A percentile compares a stretch with the other conserved stretches of the same genome.
Evolutionary conservation across 2,113 vertebrate genomes (phyloP).

Genomic region (Aptenodytes forsteri): DNA sequence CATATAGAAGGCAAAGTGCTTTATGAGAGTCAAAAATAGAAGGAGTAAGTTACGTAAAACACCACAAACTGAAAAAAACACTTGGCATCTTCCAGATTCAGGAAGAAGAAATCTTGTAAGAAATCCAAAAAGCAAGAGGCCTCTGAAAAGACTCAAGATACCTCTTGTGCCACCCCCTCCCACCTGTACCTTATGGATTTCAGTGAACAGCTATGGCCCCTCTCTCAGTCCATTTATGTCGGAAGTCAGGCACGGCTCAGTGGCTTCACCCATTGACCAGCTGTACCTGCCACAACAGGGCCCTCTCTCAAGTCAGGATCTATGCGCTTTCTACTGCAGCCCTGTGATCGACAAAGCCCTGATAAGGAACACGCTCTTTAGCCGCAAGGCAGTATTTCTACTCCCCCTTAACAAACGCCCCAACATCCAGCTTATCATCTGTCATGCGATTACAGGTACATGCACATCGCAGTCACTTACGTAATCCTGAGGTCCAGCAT

Average conservation of each 20-base stretch:
- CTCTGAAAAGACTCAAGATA: background rate
- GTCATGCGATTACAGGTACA: background rate
- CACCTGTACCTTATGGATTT: background rate
- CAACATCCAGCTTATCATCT: background rate
- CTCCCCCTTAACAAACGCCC: background rate
- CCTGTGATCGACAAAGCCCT: background rate
- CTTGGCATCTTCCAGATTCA: background rate
- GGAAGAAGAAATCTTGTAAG: background rate
- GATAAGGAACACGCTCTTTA: background rate
- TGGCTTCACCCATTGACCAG: background rate
- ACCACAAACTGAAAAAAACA: background rate
- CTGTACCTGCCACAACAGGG: background rate
- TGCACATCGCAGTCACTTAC: background rate
- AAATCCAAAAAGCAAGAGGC: background rate
- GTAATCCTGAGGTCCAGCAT: background rate
- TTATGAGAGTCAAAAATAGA: background rate
- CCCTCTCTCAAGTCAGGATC: background rate
- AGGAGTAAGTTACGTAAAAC: background rate
- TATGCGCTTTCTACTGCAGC: background rate
- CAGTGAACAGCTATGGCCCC: background rate
- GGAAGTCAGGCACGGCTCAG: background rate
- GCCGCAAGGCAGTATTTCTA: background rate
- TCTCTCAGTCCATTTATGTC: background rate
- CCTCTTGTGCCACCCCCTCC: background rate
- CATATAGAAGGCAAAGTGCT: background rate